Evolutionary conservation across 2,888 invertebrate species (phyloP).

Genomic region (Odiellus spinosus): DNA sequence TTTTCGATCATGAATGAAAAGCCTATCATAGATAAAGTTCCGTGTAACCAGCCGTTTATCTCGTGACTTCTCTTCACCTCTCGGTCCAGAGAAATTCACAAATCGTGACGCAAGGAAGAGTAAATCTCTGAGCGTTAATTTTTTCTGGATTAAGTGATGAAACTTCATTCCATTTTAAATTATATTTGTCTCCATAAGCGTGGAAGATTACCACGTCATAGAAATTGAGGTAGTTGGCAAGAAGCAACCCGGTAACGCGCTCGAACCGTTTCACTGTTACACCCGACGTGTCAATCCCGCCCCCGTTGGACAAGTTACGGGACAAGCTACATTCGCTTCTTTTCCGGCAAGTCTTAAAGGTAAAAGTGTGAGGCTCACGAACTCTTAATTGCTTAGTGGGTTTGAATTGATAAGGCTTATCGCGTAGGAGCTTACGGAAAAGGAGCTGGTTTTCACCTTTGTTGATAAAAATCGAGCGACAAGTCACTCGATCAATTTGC

Average conservation of each 20-base stretch:
- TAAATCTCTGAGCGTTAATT: not conserved
- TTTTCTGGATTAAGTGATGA: not conserved
- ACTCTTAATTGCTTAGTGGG: too few relatives aligned
- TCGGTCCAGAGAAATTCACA: too few relatives aligned
- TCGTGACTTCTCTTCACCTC: too few relatives aligned
- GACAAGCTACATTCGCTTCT: constrained; percentile 36
- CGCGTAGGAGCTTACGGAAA: too few relatives aligned
- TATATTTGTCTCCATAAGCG: constrained; percentile 23
- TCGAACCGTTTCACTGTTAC: constrained; percentile 21
- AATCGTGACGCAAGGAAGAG: not conserved
- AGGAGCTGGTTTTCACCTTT: too few relatives aligned
- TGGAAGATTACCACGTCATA: constrained; percentile 37
- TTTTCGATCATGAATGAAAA: too few relatives aligned
- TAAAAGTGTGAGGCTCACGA: constrained; percentile 18
- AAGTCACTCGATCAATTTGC: too few relatives aligned
- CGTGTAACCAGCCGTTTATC: too few relatives aligned
- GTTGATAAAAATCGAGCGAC: too few relatives aligned
- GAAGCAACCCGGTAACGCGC: constrained; percentile 21
- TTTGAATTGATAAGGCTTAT: too few relatives aligned
- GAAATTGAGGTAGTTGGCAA: constrained; percentile 34
- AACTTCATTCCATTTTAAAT: not conserved
- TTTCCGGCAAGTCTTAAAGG: constrained; percentile 34
- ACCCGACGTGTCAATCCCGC: constrained; percentile 38
- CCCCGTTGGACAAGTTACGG: constrained; percentile 35
- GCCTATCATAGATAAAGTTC: too few relatives aligned